Base-by-base conservation (phyloP, 2,797 vertebrate species). In the Leuciscus waleckii region DNA sequence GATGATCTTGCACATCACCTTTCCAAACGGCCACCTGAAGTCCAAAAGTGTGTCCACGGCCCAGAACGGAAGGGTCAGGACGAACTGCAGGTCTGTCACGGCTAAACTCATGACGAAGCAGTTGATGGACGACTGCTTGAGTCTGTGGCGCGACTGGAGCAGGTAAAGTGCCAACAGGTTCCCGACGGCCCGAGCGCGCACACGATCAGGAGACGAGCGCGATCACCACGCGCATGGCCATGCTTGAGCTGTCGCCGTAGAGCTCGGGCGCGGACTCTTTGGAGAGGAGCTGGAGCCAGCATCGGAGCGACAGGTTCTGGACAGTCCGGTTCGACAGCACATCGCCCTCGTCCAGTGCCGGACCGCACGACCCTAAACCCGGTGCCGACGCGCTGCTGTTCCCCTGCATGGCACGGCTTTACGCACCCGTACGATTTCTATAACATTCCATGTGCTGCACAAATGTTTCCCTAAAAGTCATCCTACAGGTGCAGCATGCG, bases 1-100 rank as follows among this genome's bases (percentile, higher is more conserved):
- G 81, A 95, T 93, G 0, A 95, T 92, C 91, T 96, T 95, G 79
- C 95, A 95, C 95, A 95, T 94, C 87, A 93, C 82, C 23, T 91
- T 76, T 21, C 95, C 93, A 1, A 95, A 95, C 46, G 95, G 95
- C 94, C 95, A 96, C n/a, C 93, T 92, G 90, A 96, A 95, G 89
- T 95, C 95, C 89, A 94, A 89, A 79, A 90, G 90, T 0, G 92
- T 94, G 92, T 95, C 94, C 87, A 93, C 92, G 0, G 95, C 93
- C 94, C 94, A 95, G 90, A 96, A 96, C 11, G 95, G 95, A 76
- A 95, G 86, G 1, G 93, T 95, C 83, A 94, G 92, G 29, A 96
- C 94, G 1, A 96, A 96, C 90, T 95, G 95, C 61, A 95, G 92
- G 88, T 95, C 94, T 0, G 95, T 95, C 35, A 94, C 87, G 0